phyloP scores from a whole-genome alignment of 2,888 invertebrate genomes.

The Campopleginae sp. region DNA sequence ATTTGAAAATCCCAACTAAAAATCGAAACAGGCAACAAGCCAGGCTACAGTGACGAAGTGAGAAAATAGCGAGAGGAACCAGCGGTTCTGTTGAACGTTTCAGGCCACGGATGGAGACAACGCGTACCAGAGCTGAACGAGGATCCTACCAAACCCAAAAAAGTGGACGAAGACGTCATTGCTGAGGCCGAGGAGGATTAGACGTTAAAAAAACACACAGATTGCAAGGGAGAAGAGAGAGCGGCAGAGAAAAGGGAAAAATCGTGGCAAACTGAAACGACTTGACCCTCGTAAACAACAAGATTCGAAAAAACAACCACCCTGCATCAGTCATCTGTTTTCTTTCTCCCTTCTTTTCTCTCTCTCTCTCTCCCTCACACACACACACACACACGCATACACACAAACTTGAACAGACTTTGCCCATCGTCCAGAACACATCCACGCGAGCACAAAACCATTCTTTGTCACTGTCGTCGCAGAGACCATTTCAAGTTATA shows the following conservation, averaged over 20 bases:
- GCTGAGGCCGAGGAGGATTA: slow-evolving; percentile 77
- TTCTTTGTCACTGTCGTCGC: slow-evolving; percentile 56
- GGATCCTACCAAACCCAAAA: slow-evolving; percentile 79
- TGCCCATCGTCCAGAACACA: slow-evolving; percentile 1
- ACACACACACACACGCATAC: not conserved
- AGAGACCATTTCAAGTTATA: slow-evolving; percentile 39
- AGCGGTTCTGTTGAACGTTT: slow-evolving; percentile 82
- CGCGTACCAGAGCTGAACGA: slow-evolving; percentile 83
- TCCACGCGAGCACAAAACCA: slow-evolving; percentile 16
- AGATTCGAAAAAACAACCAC: slow-evolving; percentile 54
- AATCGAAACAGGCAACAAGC: slow-evolving; percentile 68
- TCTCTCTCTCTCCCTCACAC: not conserved
- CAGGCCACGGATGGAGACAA: slow-evolving; percentile 84
- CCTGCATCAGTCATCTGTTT: slow-evolving; percentile 21
- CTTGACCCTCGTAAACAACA: slow-evolving; percentile 42
- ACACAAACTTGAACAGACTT: not conserved
- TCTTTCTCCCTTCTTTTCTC: slow-evolving; percentile 1
- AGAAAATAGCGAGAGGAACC: slow-evolving; percentile 74
- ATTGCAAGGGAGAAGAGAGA: not conserved
- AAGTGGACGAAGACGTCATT: slow-evolving; percentile 76
- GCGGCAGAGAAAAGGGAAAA: slow-evolving; percentile 26
- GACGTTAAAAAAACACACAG: slow-evolving; percentile 47
- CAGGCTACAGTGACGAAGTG: slow-evolving; percentile 59
- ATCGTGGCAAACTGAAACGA: slow-evolving; percentile 45
- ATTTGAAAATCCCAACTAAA: slow-evolving; percentile 63